Conservation (phyloP, 2,888 invertebrate genomes). For the Zootermopsis nevadensis region DNA sequence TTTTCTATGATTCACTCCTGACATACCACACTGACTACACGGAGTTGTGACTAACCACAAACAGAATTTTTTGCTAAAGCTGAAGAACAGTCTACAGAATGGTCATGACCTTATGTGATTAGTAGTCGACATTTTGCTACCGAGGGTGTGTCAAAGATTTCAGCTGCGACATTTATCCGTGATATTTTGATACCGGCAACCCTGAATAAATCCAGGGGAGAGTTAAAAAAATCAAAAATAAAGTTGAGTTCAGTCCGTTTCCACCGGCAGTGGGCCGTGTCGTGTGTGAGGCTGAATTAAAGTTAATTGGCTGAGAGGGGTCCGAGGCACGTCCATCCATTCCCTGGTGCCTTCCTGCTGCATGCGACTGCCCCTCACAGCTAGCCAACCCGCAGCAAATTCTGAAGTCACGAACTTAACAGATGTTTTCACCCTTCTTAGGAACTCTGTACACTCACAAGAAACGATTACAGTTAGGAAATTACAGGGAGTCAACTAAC, state of each 20-base stretch:
- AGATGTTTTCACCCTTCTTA: constrained; percentile 32
- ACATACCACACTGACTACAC: too few relatives aligned
- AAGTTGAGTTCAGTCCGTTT: not conserved
- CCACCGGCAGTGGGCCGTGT: not conserved
- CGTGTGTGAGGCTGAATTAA: not conserved
- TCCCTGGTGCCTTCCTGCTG: constrained; percentile 4
- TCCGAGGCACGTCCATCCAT: constrained; percentile 29
- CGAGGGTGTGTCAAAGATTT: not conserved
- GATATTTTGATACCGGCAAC: not conserved
- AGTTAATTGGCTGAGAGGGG: constrained; percentile 25
- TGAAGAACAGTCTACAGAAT: not conserved
- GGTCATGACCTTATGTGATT: not conserved
- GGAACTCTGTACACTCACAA: not conserved
- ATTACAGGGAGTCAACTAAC: too few relatives aligned
- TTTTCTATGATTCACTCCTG: too few relatives aligned
- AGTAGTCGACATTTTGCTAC: not conserved
- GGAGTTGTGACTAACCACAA: not conserved
- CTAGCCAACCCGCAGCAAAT: not conserved
- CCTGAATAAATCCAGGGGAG: not conserved
- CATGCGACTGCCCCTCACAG: not conserved
- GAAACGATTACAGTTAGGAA: not conserved
- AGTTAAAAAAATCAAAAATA: not conserved
- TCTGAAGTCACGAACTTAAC: constrained; percentile 2
- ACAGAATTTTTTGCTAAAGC: not conserved
- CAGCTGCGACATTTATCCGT: not conserved